These are phyloP conservation scores for Tenthredo livida DNA, from an alignment of 2,888 invertebrate genomes.

Conservation along the genomic window DNA sequence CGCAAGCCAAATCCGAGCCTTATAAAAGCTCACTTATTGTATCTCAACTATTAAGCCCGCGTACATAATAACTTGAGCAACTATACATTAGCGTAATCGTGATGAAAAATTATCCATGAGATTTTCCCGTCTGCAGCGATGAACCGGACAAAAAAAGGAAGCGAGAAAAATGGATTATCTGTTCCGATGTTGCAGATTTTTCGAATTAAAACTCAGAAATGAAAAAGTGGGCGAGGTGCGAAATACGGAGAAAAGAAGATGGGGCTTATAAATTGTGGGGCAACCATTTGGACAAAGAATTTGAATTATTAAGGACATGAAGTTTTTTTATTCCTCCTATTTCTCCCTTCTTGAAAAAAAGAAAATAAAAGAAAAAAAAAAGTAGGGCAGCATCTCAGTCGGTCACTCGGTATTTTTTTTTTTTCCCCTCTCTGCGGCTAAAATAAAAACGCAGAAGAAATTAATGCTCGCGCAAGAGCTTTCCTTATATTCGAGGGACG, in stretches of 20 bases:
- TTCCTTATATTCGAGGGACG: not conserved
- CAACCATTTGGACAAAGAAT: slow-evolving; percentile 43
- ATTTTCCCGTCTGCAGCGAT: not conserved
- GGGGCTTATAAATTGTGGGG: not conserved
- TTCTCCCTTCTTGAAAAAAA: not conserved
- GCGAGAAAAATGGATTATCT: not conserved
- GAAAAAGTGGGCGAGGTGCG: not conserved
- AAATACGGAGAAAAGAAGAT: not conserved
- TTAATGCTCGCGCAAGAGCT: slow-evolving; percentile 27
- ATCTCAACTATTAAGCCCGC: not conserved
- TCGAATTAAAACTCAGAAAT: not conserved
- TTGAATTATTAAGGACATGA: slow-evolving; percentile 45
- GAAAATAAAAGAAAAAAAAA: too few species aligned
- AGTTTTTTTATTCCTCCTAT: not conserved
- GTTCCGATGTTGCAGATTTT: not conserved
- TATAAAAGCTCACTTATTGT: not conserved
- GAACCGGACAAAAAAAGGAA: not conserved
- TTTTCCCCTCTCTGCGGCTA: not conserved
- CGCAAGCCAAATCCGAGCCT: not conserved
- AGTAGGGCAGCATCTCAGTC: not conserved
- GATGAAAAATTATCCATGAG: not conserved
- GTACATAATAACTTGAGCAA: not conserved
- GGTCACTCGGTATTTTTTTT: not conserved
- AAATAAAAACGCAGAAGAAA: slow-evolving; percentile 6
- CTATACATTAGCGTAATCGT: not conserved